phyloP scores from a whole-genome alignment of 1,140 invertebrate genomes.

The Drosophila suzukii region DNA sequence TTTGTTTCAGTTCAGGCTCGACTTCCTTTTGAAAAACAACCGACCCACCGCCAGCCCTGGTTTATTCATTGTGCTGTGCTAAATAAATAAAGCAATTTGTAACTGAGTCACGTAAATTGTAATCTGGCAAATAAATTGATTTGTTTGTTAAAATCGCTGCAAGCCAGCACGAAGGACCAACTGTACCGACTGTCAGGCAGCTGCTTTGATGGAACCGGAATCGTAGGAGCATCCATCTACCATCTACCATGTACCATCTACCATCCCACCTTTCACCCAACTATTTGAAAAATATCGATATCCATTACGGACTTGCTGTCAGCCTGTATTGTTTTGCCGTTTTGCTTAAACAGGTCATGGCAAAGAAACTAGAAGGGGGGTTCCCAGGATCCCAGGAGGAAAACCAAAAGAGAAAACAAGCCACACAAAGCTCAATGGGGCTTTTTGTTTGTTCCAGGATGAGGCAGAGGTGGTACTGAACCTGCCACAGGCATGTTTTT shows the following conservation, averaged over 20 bases:
- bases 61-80: constrained; percentile 46
- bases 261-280: constrained; percentile 2
- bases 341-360: constrained; percentile 22
- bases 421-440: neutral
- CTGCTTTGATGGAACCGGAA: constrained; percentile 27
- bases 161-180: constrained; percentile 43
- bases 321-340: constrained; percentile 3
- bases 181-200: constrained; percentile 27
- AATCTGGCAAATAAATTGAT: constrained; percentile 78
- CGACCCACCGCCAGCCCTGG: neutral
- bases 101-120: constrained; percentile 75
- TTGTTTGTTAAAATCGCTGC: constrained; percentile 65
- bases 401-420: neutral
- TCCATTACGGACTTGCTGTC: constrained; percentile 22
- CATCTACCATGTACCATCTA: no score
- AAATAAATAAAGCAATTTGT: constrained; percentile 75
- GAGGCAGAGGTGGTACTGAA: neutral
- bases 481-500: constrained; percentile 5
- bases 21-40: neutral
- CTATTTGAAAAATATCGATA: constrained; percentile 47
- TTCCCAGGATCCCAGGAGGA: neutral
- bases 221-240: neutral
- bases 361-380: neutral
- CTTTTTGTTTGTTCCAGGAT: neutral
- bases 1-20: constrained; percentile 35